Base-by-base conservation (phyloP, 2,113 vertebrate species). In the Etheostoma spectabile region DNA sequence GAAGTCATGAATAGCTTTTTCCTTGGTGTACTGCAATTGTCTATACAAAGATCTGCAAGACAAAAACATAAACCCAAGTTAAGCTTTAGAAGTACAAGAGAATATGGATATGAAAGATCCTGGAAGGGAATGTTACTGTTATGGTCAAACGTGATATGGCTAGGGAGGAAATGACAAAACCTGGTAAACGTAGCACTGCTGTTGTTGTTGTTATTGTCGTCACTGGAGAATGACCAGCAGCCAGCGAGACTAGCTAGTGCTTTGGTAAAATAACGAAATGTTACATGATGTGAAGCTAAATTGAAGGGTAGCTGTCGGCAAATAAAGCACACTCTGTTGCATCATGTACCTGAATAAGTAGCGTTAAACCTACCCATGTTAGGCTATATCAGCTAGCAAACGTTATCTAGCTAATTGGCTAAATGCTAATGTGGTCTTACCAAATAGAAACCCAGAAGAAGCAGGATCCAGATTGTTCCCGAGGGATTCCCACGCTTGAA, bases 351-450 rank as follows among this genome's bases (percentile, higher is more conserved):
- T 45, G 8, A 42, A n/a, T 24, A 65, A 15, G 1, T 24, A 19
- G 45, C 21, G 11, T 15, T 62, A n/a, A 61, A 53, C 21, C 8
- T 19, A 12, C 15, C 14, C 35, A 27, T 45, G 10, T 67, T 19
- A 67, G 77, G 63, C 67, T 68, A 66, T 8, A 13, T 24, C 42
- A 57, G 87, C 86, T 69, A 82, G 55, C 70, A 49, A 79, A 24
- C 30, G n/a, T n/a, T 21, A 46, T 24, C 18, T 42, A 15, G 82
- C 70, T 85, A 53, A 8, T 8, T 22, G 8, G 74, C 64, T 65
- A 75, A 69, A 69, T 48, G 80, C 52, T 81, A 79, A 66, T 2
- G 55, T 46, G 70, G 48, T 57, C 85, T 86, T 75, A 92, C 89
- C 87, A 51, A 46, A 65, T 16, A 8, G 16, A 66, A 45, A 21